These are phyloP conservation scores for Hymenochirus boettgeri DNA, from an alignment of 2,113 vertebrate species.

Conservation along the genomic window DNA sequence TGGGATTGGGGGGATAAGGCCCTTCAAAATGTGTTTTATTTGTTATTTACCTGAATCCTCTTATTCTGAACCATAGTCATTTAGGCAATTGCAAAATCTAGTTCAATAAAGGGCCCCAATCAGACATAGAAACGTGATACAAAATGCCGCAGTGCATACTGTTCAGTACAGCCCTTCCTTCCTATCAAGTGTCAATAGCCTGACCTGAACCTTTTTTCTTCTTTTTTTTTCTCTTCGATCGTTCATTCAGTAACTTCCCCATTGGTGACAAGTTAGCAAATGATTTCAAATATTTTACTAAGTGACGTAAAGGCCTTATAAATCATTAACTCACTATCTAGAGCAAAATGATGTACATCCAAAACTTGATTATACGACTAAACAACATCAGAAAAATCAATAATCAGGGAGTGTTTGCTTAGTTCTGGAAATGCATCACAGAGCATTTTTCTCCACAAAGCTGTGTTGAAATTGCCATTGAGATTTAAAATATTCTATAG, in stretches of 20 bases:
- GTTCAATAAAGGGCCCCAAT: no score
- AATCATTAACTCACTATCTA: slow-evolving; percentile 58
- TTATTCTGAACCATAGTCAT: no score
- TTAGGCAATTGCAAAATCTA: no score
- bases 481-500: slow-evolving; percentile 46
- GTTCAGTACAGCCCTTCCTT: neutral
- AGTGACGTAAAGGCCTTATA: slow-evolving; percentile 52
- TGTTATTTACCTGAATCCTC: no score
- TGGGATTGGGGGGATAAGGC: no score
- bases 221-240: no score
- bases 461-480: slow-evolving; percentile 46
- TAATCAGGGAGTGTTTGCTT: slow-evolving; percentile 52
- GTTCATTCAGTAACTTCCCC: slow-evolving; percentile 53
- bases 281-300: slow-evolving; percentile 53
- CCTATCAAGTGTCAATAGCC: slow-evolving; percentile 48
- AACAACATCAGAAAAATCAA: slow-evolving; percentile 59
- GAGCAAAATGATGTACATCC: slow-evolving; percentile 54
- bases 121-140: no score
- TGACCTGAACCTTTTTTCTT: slow-evolving; percentile 50
- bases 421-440: slow-evolving; percentile 45
- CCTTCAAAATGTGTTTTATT: no score
- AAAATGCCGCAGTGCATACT: no score
- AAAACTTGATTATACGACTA: slow-evolving; percentile 61
- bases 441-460: slow-evolving; percentile 46
- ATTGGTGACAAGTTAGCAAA: slow-evolving; percentile 58